Evolutionary conservation across 37 sponge, comb jelly and placozoan species (phyloP).

Genomic region (Beroe ovata): DNA sequence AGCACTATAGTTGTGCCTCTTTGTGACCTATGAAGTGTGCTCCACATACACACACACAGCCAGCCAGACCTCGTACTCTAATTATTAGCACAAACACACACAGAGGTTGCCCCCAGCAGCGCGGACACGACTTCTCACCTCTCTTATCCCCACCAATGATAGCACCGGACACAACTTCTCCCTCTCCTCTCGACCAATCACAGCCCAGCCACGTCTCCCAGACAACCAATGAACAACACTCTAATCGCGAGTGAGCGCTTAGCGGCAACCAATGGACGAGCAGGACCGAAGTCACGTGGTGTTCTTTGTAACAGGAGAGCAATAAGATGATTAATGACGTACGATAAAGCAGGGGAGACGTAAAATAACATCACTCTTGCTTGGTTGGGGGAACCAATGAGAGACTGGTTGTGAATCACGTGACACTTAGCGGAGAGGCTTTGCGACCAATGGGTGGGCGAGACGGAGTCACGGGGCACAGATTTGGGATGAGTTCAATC

Average conservation of each 20-base stretch:
- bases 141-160: no score
- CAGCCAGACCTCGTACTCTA: no score
- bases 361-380: conserved; percentile 53
- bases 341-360: conserved; percentile 56
- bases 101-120: conserved; percentile 38
- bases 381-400: background rate
- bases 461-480: background rate
- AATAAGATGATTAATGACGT: conserved; percentile 58
- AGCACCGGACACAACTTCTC: conserved; percentile 5
- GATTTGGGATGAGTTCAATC: conserved; percentile 41
- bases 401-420: background rate
- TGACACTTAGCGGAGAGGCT: background rate
- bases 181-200: conserved; percentile 7
- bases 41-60: no score
- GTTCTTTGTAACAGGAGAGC: conserved; percentile 36
- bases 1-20: background rate
- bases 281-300: background rate
- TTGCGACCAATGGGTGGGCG: background rate
- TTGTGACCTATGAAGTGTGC: no score
- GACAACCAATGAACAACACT: conserved; percentile 18
- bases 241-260: background rate
- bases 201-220: background rate
- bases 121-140: conserved; percentile 19
- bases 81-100: no score
- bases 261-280: background rate